phyloP scores from a whole-genome alignment of 1,140 invertebrate species.

The Pinna nobilis region DNA sequence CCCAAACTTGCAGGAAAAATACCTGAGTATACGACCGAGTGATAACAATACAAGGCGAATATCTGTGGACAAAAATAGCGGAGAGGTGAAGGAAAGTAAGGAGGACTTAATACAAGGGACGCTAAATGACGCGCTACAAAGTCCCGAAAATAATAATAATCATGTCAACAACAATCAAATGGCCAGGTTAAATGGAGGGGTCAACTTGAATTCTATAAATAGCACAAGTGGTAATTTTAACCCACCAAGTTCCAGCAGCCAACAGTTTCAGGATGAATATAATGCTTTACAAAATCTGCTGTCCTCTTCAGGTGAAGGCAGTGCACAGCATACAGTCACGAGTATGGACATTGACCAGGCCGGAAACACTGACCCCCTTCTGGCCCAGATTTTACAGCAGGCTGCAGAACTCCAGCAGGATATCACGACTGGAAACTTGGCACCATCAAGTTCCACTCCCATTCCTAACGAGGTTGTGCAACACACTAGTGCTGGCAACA shows the following conservation, averaged over 20 bases:
- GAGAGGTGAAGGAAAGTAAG: not conserved
- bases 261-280: not conserved
- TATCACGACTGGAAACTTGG: constrained; percentile 11
- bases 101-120: not conserved
- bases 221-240: too few relatives aligned
- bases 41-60: constrained; percentile 15
- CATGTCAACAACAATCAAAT: not conserved
- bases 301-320: too few relatives aligned
- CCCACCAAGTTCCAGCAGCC: not conserved
- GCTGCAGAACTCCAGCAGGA: constrained; percentile 68
- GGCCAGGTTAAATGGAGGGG: not conserved
- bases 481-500: not conserved
- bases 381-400: constrained; percentile 68
- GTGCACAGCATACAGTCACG: not conserved
- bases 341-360: constrained; percentile 16
- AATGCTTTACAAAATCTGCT: constrained; percentile 4
- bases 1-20: constrained; percentile 62
- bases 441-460: not conserved
- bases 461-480: not conserved
- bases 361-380: constrained; percentile 59
- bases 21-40: constrained; percentile 50
- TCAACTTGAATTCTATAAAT: constrained; percentile 3
- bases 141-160: not conserved
- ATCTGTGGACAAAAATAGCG: not conserved
- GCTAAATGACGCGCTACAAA: too few relatives aligned